Conservation (phyloP, 2,113 vertebrate species). For the Corythornis madagascariensis region DNA sequence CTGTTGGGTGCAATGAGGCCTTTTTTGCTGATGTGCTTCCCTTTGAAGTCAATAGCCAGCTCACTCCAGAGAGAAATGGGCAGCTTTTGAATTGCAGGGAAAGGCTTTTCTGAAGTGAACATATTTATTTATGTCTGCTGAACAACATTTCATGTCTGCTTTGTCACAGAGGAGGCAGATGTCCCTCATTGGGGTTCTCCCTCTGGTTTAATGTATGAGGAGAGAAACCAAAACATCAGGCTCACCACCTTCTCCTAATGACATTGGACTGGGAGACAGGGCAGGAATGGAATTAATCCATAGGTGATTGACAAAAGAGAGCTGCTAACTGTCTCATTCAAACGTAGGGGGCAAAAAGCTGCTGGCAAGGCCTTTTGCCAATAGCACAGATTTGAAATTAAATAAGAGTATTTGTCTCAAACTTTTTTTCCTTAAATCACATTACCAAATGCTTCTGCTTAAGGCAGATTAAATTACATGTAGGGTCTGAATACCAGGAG, state of each 20-base stretch:
- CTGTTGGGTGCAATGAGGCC: background rate
- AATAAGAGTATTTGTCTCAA: conserved; percentile 42
- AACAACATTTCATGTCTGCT: background rate
- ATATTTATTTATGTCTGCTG: background rate
- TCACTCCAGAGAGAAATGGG: background rate
- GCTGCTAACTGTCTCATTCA: background rate
- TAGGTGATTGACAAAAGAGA: conserved; percentile 3
- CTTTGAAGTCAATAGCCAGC: background rate
- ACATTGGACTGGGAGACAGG: background rate
- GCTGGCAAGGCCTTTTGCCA: background rate
- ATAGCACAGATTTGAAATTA: conserved; percentile 25
- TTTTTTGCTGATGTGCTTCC: background rate
- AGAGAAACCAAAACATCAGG: background rate
- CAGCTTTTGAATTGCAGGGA: background rate
- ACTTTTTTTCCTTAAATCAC: conserved; percentile 10
- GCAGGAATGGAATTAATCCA: conserved; percentile 29
- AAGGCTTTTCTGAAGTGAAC: background rate
- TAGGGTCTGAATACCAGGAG: conserved; percentile 27
- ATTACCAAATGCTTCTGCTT: conserved; percentile 43
- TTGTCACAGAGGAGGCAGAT: background rate
- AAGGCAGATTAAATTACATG: conserved; percentile 45
- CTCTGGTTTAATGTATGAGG: background rate
- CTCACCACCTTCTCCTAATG: background rate
- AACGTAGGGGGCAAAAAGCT: background rate
- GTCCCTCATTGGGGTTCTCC: background rate